Evolutionary conservation across 92 coral and sea anemone species (phyloP).

Genomic region (Paramuricea clavata): DNA sequence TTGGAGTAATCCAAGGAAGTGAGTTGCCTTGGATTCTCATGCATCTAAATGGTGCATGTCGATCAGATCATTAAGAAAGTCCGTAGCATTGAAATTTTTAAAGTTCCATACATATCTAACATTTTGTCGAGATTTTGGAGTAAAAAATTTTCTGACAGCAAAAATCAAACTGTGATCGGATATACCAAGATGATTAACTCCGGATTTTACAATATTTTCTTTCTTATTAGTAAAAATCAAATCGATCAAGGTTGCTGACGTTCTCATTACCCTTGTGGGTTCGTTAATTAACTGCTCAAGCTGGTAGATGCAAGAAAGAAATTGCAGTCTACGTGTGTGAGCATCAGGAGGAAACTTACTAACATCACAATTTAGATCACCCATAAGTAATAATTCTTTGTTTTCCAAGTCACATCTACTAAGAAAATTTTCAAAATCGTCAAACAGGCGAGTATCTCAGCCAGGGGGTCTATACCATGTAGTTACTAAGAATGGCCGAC

Average conservation of each 20-base stretch:
- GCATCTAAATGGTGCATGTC: too few species aligned
- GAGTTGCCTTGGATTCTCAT: too few species aligned
- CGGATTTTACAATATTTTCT: slow-evolving; percentile 58
- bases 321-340: slow-evolving; percentile 52
- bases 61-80: neutral
- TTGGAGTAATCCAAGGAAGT: slow-evolving; percentile 49
- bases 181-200: slow-evolving; percentile 64
- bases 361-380: slow-evolving; percentile 58
- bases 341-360: slow-evolving; percentile 43
- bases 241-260: slow-evolving; percentile 55
- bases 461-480: slow-evolving; percentile 10
- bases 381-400: neutral
- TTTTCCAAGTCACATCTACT: too few species aligned
- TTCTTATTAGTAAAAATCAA: slow-evolving; percentile 62
- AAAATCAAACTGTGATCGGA: slow-evolving; percentile 70
- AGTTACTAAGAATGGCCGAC: neutral
- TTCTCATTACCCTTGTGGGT: slow-evolving; percentile 59
- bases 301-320: slow-evolving; percentile 47
- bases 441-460: too few species aligned
- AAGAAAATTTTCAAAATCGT: too few species aligned
- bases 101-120: neutral
- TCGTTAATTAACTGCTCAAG: slow-evolving; percentile 52
- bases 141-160: slow-evolving; percentile 49
- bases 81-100: slow-evolving; percentile 15
- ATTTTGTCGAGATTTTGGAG: slow-evolving; percentile 18